These are phyloP conservation scores for Drosophila putrida DNA, from an alignment of 2,888 invertebrate genomes.

Conservation along the genomic window DNA sequence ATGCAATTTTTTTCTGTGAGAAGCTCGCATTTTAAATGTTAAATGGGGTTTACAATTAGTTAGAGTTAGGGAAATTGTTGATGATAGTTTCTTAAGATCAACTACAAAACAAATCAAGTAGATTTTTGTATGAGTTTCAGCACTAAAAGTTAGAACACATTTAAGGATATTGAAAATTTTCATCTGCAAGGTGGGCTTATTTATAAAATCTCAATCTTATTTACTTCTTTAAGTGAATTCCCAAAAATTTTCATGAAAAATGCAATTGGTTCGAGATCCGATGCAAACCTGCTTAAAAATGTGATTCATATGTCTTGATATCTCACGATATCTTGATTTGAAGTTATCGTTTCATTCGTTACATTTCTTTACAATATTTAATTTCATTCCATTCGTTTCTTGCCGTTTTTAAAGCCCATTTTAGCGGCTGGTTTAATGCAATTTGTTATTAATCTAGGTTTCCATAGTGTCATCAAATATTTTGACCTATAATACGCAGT, in stretches of 20 bases:
- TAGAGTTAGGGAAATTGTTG: slow-evolving; percentile 4
- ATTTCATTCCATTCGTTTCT: slow-evolving; percentile 7
- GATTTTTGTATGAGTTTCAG: slow-evolving; percentile 18
- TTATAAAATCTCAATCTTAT: slow-evolving; percentile 12
- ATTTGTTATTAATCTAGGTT: slow-evolving; percentile 21
- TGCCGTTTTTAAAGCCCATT: slow-evolving; percentile 5
- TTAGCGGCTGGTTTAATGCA: not conserved
- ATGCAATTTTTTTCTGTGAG: slow-evolving; percentile 20
- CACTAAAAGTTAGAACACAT: slow-evolving; percentile 66
- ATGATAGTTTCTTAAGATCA: slow-evolving; percentile 1
- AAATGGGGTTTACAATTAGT: slow-evolving; percentile 16
- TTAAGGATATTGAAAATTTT: slow-evolving; percentile 59
- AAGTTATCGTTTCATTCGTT: slow-evolving; percentile 8
- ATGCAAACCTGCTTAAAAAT: slow-evolving; percentile 18
- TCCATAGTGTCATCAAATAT: slow-evolving; percentile 28
- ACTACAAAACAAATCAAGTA: slow-evolving; percentile 9
- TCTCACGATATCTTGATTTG: slow-evolving; percentile 10
- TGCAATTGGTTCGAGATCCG: slow-evolving; percentile 20
- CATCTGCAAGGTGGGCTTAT: slow-evolving; percentile 64
- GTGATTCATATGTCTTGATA: too few species aligned
- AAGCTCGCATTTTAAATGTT: slow-evolving; percentile 44
- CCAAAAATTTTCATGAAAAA: slow-evolving; percentile 22
- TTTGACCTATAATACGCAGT: slow-evolving; percentile 38
- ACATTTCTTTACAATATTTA: not conserved
- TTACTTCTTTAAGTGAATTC: not conserved